These are phyloP conservation scores for Teleogryllus occipitalis DNA, from an alignment of 1,140 invertebrate genomes.

Conservation along the genomic window DNA sequence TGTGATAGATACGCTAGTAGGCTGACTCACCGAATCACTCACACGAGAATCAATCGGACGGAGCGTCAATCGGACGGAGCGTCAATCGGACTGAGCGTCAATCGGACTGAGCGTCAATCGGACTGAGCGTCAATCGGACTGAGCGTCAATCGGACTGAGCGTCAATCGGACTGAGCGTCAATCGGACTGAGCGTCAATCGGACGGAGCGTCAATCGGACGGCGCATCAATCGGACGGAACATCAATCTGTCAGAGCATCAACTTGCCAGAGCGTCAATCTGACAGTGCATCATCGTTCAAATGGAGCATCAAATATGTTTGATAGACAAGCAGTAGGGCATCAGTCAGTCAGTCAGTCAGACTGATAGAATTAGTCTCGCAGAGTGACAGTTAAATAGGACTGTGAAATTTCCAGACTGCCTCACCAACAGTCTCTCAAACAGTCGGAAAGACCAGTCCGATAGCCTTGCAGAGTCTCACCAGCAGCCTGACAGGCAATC, in stretches of 20 bases:
- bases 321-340: no score
- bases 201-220: background rate
- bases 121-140: background rate
- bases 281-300: background rate
- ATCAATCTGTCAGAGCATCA: background rate
- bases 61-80: background rate
- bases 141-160: background rate
- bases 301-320: background rate
- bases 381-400: no score
- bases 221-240: background rate
- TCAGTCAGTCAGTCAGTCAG: no score
- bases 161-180: background rate
- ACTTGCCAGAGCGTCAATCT: background rate
- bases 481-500: no score
- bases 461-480: no score
- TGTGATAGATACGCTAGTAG: no score
- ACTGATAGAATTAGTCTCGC: no score
- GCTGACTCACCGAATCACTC: no score
- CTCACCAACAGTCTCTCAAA: no score
- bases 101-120: background rate
- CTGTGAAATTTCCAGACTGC: no score
- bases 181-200: background rate
- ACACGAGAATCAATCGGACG: no score
- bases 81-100: background rate
- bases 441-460: no score